phyloP scores from a whole-genome alignment of 1,140 invertebrate genomes.

The Hyles euphorbiae region DNA sequence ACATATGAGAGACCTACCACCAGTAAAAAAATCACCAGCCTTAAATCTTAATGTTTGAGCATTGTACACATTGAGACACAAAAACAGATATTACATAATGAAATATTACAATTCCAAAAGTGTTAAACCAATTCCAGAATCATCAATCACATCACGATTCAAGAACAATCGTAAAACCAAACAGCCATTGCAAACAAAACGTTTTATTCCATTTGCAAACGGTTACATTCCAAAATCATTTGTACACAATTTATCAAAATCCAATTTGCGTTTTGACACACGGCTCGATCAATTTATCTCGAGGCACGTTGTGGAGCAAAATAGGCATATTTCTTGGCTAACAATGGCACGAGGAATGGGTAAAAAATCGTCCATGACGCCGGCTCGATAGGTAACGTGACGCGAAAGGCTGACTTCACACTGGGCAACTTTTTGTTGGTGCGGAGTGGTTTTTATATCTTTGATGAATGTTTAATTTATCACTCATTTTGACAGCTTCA shows the following conservation, averaged over 20 bases:
- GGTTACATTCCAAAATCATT: neutral
- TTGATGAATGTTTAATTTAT: too few species aligned
- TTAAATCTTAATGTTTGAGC: too few species aligned
- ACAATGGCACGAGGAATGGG: constrained; percentile 12
- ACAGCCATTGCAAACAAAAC: too few species aligned
- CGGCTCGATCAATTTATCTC: neutral
- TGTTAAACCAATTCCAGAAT: neutral
- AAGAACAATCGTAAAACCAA: neutral
- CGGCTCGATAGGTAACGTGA: neutral
- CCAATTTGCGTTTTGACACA: neutral
- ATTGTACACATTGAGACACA: too few species aligned
- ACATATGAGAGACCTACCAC: too few species aligned
- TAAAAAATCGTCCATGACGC: constrained; percentile 8
- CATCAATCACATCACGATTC: constrained; percentile 4
- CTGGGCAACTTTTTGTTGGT: neutral
- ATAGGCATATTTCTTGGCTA: constrained; percentile 11
- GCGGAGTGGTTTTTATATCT: neutral
- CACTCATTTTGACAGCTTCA: too few species aligned
- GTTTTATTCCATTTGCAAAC: neutral
- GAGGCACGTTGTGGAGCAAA: neutral
- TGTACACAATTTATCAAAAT: constrained; percentile 3
- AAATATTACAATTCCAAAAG: too few species aligned
- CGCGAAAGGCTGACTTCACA: neutral
- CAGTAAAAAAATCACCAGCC: too few species aligned
- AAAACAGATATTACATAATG: too few species aligned